These are phyloP conservation scores for Acrocephalus kingi DNA, from an alignment of 2,113 vertebrate species.

Conservation along the genomic window DNA sequence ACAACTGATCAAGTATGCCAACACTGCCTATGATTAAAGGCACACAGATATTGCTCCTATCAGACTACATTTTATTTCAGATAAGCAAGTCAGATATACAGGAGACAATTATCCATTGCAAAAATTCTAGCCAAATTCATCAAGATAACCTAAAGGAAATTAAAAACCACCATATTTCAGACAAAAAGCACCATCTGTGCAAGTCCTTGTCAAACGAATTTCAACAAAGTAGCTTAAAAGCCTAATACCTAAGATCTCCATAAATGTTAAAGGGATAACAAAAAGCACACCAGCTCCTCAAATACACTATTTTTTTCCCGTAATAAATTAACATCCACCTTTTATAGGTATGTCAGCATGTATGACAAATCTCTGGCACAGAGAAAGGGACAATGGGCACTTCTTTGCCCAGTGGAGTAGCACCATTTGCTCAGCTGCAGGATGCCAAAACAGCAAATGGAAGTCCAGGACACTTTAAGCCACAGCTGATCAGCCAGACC, in stretches of 20 bases:
- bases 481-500: background rate
- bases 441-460: background rate
- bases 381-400: background rate
- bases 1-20: background rate
- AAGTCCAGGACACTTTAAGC: background rate
- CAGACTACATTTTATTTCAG: background rate
- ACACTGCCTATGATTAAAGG: background rate
- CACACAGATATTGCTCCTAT: background rate
- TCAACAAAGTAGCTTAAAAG: conserved; percentile 61
- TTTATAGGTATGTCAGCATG: background rate
- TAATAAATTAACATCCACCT: background rate
- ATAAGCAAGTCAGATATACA: conserved; percentile 7
- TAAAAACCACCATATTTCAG: conserved; percentile 44
- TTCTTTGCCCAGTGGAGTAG: background rate
- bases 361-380: background rate
- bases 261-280: conserved; percentile 28
- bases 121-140: conserved; percentile 27
- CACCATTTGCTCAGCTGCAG: background rate
- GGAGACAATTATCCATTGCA: background rate
- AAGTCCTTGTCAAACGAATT: conserved; percentile 40
- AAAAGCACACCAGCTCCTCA: background rate
- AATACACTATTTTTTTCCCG: background rate
- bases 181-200: conserved; percentile 61
- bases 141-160: conserved; percentile 38
- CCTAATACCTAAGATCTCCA: conserved; percentile 37